These are phyloP conservation scores for Rallus crepitans DNA, from an alignment of 2,797 vertebrate species.

Conservation along the genomic window DNA sequence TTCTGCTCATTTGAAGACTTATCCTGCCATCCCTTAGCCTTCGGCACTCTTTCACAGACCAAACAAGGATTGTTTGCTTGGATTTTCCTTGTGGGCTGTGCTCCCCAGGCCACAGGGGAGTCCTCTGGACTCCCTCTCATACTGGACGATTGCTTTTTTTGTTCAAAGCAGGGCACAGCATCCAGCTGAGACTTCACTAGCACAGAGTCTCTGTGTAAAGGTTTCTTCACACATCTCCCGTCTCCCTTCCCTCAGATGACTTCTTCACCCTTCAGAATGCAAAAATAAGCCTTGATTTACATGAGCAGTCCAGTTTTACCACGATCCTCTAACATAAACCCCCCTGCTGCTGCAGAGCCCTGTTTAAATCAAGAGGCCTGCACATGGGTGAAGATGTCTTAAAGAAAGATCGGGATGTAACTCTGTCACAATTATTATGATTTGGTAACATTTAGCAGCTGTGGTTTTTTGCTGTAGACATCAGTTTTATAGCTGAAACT, in stretches of 20 bases:
- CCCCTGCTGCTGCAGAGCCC: not conserved
- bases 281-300: conserved; percentile 57
- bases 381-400: conserved; percentile 41
- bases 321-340: not conserved
- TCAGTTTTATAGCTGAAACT: conserved; percentile 60
- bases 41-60: not conserved
- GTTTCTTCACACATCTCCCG: not conserved
- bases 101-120: not conserved
- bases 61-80: not conserved
- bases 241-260: not conserved
- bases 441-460: conserved; percentile 69
- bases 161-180: not conserved
- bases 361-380: conserved; percentile 67
- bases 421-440: conserved; percentile 64
- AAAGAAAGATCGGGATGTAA: conserved; percentile 42
- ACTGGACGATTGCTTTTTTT: not conserved
- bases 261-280: conserved; percentile 26
- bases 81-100: not conserved
- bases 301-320: conserved; percentile 1
- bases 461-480: conserved; percentile 39
- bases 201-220: not conserved
- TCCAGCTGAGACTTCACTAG: not conserved
- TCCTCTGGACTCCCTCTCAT: not conserved
- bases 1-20: not conserved
- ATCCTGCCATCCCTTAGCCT: not conserved